Percentiles rank a stretch among this genome's conserved stretches.
Evolutionary conservation across 2,113 vertebrate genomes (phyloP).

Genomic region (Melanotaenia duboulayi): DNA sequence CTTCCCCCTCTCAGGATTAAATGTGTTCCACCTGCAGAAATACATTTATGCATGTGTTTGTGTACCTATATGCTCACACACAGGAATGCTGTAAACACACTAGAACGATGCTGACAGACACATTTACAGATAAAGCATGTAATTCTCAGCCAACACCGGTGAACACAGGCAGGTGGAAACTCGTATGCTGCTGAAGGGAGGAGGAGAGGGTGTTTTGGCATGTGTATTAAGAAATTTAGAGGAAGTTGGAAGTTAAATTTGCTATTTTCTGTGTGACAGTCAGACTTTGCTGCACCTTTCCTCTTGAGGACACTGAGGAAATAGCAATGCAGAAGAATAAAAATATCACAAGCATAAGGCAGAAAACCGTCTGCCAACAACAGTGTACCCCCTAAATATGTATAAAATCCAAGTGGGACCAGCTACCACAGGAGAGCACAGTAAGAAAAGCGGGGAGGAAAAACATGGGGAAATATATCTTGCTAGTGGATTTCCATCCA

Average conservation of each 20-base stretch:
- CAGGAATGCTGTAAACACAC: constrained; percentile 18
- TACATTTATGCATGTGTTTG: constrained; percentile 41
- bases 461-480: neutral
- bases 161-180: constrained; percentile 13
- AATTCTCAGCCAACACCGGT: constrained; percentile 2
- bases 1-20: constrained; percentile 46
- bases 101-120: constrained; percentile 12
- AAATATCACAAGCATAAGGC: constrained; percentile 32
- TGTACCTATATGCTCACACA: neutral
- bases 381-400: neutral
- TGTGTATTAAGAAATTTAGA: constrained; percentile 20
- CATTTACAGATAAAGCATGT: constrained; percentile 16
- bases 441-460: neutral
- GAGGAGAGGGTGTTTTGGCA: constrained; percentile 4
- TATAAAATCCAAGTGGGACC: constrained; percentile 17
- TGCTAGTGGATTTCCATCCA: neutral
- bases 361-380: constrained; percentile 10
- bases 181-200: neutral
- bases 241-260: constrained; percentile 23
- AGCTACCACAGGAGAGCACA: neutral
- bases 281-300: constrained; percentile 21
- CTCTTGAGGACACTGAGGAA: constrained; percentile 14
- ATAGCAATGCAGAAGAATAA: constrained; percentile 23
- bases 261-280: constrained; percentile 18
- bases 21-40: constrained; percentile 46